phyloP scores from a whole-genome alignment of 2,113 vertebrate genomes.

The Odontesthes bonariensis region DNA sequence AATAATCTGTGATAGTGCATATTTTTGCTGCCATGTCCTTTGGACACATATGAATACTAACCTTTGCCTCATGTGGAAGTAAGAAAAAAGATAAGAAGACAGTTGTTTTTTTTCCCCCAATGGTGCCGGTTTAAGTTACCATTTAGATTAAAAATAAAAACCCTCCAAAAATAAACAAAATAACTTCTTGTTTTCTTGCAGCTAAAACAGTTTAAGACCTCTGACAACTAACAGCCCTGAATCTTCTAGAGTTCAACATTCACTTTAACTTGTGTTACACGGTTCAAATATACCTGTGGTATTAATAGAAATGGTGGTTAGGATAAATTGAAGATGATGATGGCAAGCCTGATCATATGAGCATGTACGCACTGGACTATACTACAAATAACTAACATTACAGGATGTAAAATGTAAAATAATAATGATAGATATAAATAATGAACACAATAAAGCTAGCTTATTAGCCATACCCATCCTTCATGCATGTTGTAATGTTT shows the following conservation, averaged over 20 bases:
- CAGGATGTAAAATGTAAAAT: neutral
- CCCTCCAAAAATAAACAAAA: slow-evolving; percentile 55
- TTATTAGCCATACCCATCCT: no score
- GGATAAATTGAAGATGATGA: neutral
- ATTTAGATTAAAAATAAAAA: slow-evolving; percentile 61
- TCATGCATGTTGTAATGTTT: no score
- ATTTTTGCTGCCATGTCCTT: slow-evolving; percentile 37
- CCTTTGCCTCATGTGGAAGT: slow-evolving; percentile 48
- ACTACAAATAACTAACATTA: neutral
- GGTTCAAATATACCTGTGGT: slow-evolving; percentile 1
- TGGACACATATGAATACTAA: slow-evolving; percentile 58
- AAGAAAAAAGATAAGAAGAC: slow-evolving; percentile 37
- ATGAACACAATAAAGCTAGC: no score
- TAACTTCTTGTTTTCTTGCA: slow-evolving; percentile 52
- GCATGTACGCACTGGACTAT: neutral
- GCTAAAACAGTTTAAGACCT: slow-evolving; percentile 53
- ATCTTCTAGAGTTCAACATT: slow-evolving; percentile 32
- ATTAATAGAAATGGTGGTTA: slow-evolving; percentile 10
- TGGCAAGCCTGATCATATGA: neutral
- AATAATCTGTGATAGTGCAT: slow-evolving; percentile 30
- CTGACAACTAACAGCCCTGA: slow-evolving; percentile 36
- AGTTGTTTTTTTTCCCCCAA: slow-evolving; percentile 3
- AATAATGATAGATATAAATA: neutral
- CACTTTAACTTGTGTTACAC: slow-evolving; percentile 15
- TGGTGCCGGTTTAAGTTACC: slow-evolving; percentile 35